phyloP scores from a whole-genome alignment of 2,888 invertebrate genomes.

The Notodonta ziczac region DNA sequence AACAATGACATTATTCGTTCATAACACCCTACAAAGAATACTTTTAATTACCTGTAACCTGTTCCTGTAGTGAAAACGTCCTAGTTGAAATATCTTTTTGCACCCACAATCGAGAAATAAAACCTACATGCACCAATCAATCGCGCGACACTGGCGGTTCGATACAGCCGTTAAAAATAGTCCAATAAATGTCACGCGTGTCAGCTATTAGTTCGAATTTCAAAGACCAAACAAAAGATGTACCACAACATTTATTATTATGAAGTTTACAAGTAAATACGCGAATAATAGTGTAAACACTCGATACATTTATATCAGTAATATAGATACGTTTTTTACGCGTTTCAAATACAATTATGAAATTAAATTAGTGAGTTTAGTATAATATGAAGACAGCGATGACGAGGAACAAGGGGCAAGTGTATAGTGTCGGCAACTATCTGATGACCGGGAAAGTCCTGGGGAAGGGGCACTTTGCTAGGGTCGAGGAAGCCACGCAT shows the following conservation, averaged over 20 bases:
- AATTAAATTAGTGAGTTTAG: conserved; percentile 61
- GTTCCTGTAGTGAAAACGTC: no score
- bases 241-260: conserved; percentile 58
- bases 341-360: conserved; percentile 56
- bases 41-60: no score
- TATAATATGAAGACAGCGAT: conserved; percentile 61
- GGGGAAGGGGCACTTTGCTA: conserved; percentile 91
- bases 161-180: conserved; percentile 67
- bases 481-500: conserved; percentile 90
- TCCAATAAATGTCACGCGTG: conserved; percentile 67
- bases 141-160: conserved; percentile 36
- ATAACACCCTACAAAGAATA: no score
- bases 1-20: no score
- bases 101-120: not conserved
- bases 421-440: conserved; percentile 88
- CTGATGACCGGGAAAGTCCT: conserved; percentile 88
- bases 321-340: conserved; percentile 33
- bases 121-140: not conserved
- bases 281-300: conserved; percentile 49
- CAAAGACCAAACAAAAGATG: conserved; percentile 72
- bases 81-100: no score
- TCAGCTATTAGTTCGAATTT: conserved; percentile 67
- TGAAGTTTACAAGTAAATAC: conserved; percentile 66
- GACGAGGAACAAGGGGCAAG: conserved; percentile 69
- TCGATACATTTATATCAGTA: conserved; percentile 37